Percentiles rank a stretch among this genome's conserved stretches.
phyloP scores from a whole-genome alignment of 2,113 vertebrate species.

The Montifringilla adamsi region DNA sequence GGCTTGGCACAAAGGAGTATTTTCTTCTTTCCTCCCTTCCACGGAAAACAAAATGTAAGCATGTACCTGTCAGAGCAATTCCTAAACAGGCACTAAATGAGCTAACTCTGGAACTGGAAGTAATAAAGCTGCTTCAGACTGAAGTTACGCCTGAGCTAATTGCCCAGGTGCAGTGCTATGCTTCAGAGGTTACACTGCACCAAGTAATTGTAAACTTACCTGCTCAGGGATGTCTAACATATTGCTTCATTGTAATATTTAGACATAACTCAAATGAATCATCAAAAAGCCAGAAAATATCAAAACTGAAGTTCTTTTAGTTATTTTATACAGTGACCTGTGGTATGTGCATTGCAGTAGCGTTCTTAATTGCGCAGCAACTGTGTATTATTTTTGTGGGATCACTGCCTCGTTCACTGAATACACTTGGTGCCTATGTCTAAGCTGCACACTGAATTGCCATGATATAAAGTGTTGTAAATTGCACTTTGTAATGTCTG shows the following conservation, averaged over 20 bases:
- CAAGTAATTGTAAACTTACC: conserved; percentile 12
- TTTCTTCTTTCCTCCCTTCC: neutral
- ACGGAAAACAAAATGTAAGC: neutral
- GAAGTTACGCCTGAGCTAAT: neutral
- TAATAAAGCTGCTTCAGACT: conserved; percentile 22
- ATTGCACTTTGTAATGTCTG: neutral
- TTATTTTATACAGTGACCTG: neutral
- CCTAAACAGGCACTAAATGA: neutral
- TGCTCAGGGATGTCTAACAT: neutral
- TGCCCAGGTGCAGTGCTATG: neutral
- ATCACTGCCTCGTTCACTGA: neutral
- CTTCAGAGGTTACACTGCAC: neutral
- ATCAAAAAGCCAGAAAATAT: conserved; percentile 23
- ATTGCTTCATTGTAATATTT: conserved; percentile 16
- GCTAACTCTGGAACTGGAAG: conserved; percentile 15
- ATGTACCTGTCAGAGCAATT: neutral
- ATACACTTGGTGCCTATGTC: neutral
- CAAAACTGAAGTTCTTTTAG: neutral
- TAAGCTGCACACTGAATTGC: neutral
- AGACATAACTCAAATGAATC: conserved; percentile 17
- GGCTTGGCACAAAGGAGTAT: neutral
- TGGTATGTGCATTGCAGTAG: neutral
- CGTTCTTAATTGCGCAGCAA: neutral
- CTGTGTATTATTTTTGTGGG: neutral
- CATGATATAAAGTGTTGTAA: neutral